Base-by-base conservation (phyloP, 2,113 vertebrate genomes). In the Arothron firmamentum region DNA sequence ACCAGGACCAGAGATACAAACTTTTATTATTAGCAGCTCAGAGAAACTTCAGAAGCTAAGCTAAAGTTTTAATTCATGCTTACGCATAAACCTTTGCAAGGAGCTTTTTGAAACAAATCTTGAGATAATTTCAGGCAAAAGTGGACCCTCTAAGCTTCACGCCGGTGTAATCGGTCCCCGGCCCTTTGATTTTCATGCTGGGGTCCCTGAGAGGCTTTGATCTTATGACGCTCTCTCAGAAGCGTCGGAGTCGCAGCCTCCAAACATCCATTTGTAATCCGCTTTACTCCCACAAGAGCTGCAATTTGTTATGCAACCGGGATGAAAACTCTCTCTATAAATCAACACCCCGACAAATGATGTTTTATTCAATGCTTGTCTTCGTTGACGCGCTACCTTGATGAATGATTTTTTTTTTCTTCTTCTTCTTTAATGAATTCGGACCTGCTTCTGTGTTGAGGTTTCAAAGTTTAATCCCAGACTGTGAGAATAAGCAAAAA, bases 261-360 rank as follows among this genome's bases (percentile, higher is more conserved):
- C 11, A 41, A 18, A 57, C 56, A 31, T 28, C 11, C 41, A 59
- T 67, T 15, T 77, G 60, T 67, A 52, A 46, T 65, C 56, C 28
- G 53, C 31, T 23, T 48, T 43, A 2, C 54, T 48, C 46, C 16
- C 17, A n/a, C 11, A 50, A 41, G 6, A 52, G 28, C 19, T 48
- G 47, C 43, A 38, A 4, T 34, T n/a, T 50, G 11, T n/a, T 18
- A 34, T 13, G 2, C 31, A 42, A 54, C 23, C 61, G n/a, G 28
- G 18, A 38, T 47, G 19, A 75, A 23, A 69, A 56, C 59, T 3
- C 1, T 11, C 25, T 19, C 8, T 5, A 19, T 41, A 4, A 45
- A 56, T 20, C 31, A 28, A 18, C 18, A 11, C 15, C 7, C 46
- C 28, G 18, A 65, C 41, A 52, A 56, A 61, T 8, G 14, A 23